Evolutionary conservation across 2,888 invertebrate species (phyloP), one percentile per base, ranked within the genome.

Genomic region (Drosophila recens): DNA sequence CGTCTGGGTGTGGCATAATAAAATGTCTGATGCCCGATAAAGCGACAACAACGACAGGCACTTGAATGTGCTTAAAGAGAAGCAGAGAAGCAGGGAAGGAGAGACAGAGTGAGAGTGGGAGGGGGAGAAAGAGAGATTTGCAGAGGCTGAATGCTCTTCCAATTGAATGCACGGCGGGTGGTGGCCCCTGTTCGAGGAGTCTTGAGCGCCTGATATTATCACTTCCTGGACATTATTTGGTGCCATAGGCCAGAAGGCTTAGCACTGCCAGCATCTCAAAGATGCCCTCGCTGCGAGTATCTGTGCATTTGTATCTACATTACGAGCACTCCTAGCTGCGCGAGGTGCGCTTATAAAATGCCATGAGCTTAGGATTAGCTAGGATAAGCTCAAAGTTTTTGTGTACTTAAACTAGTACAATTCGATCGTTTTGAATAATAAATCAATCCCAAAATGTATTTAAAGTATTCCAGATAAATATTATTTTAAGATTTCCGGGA

Each of bases 191-290:
- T 69, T 61, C 52, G 72, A 80, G 78, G 33, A 61, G 68, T 66
- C 84, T 81, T 62, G 67, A 79, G 76, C 64, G 62, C 62, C 72
- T 74, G 89, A 84, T 89, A 87, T 84, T 89, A 84, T 84, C 84
- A 79, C 82, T 79, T 89, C 88, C 89, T 87, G 82, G 89, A 87
- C 87, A 87, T 89, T 89, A 87, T 84, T 87, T 76, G 79, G 87
- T 70, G 82, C 85, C 76, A 74, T 84, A 76, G 84, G 84, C 87
- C 89, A 89, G 84, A 89, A 76, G 79, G 70, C 85, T 81, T 88
- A 83, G 72, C 81, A 54, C 56, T 23, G 66, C 57, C 56, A 65
- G 79, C 79, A 67, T 67, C 83, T 69, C 68, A 65, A 68, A 67
- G 68, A 83, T 74, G 77, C 67, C 57, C 57, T 67, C 67, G 61